Base-by-base conservation (phyloP, 2,113 vertebrate species). In the Hystrix brachyura region DNA sequence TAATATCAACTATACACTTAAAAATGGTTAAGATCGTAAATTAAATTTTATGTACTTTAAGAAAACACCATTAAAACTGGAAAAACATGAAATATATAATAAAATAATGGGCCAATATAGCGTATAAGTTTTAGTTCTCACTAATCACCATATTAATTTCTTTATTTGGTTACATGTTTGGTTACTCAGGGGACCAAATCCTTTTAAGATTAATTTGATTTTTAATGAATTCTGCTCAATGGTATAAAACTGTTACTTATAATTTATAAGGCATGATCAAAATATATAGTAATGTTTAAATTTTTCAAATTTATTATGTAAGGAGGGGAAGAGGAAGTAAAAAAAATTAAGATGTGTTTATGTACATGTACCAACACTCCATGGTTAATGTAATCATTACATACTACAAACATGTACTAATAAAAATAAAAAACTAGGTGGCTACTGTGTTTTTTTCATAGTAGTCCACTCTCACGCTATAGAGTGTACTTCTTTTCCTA, bases 171-270 rank as follows among this genome's bases (percentile, higher is more conserved):
- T 89, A 87, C 4, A 46, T 76, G 23, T 71, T 84, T 96, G 32
- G 57, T 96, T 94, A 95, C 80, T 92, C 62, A 65, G 29, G 76
- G 13, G 92, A 95, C 57, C 18, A 80, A 95, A 86, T 69, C 59
- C 94, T 97, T 97, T 91, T 55, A 8, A 51, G 21, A 87, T 96
- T 96, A 95, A 94, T 92, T 87, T 93, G 69, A 19, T 21, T 87
- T 97, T 95, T 90, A 94, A 92, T 95, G 87, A 94, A 92, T 98
- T 81, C 53, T 81, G 72, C 13, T 78, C 23, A 90, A 60, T 12
- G 69, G 78, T 95, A 6, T 76, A 90, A 95, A 97, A 67, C 13
- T 67, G 60, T 76, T 76, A 78, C 55, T 96, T 97, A 94, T 91
- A 62, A 94, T 79, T 92, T 97, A 96, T 72, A 71, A 76, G 72